Evolutionary conservation across 2,888 invertebrate species (phyloP).

Genomic region (Drosophila lacicola): DNA sequence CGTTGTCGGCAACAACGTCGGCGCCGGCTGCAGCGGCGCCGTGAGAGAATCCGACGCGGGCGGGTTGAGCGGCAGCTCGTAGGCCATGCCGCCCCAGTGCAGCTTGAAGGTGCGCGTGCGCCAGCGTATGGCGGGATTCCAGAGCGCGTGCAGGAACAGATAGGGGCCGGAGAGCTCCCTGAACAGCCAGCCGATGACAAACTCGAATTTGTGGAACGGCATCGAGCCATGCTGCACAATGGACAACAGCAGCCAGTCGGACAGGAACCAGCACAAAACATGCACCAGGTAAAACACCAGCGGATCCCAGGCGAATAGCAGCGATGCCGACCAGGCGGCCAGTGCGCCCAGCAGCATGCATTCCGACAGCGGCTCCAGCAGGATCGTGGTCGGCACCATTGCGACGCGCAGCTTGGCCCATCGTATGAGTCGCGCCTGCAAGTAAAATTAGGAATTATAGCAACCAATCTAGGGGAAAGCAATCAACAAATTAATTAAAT

Average conservation of each 20-base stretch:
- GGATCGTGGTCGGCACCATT: conserved; percentile 96
- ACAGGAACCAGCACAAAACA: conserved; percentile 96
- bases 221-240: conserved; percentile 96
- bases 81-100: conserved; percentile 97
- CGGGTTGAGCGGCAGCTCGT: conserved; percentile 89
- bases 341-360: conserved; percentile 97
- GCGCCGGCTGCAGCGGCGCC: conserved; percentile 60
- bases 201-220: conserved; percentile 97
- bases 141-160: conserved; percentile 93
- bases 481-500: no score
- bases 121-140: conserved; percentile 96
- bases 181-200: conserved; percentile 97
- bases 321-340: conserved; percentile 94
- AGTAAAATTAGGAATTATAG: background rate
- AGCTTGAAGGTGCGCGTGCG: conserved; percentile 95
- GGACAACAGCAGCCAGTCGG: conserved; percentile 96
- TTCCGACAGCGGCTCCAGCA: conserved; percentile 97
- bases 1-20: conserved; percentile 53
- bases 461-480: background rate
- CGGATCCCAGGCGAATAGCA: conserved; percentile 94
- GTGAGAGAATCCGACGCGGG: conserved; percentile 47
- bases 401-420: conserved; percentile 98
- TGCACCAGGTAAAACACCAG: conserved; percentile 97
- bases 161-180: conserved; percentile 96
- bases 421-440: conserved; percentile 90